Percentiles rank a stretch among this genome's conserved stretches.
Evolutionary conservation across 1,140 invertebrate species (phyloP).

Genomic region (Trichogramma pretiosum): DNA sequence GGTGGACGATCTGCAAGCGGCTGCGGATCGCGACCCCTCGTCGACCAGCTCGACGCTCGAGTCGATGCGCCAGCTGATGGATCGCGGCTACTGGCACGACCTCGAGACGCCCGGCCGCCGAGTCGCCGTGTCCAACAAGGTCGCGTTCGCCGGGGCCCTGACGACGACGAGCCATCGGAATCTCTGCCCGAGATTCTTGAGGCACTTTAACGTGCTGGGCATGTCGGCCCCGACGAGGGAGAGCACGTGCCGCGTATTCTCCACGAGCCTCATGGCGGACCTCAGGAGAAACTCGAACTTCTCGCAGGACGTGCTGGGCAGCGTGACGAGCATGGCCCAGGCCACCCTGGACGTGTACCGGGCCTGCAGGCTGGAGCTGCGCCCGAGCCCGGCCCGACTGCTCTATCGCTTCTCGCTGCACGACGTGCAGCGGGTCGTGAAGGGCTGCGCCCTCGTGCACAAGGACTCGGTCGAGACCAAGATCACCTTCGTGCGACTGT

Average conservation of each 20-base stretch:
- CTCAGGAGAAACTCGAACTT: slow-evolving; percentile 53
- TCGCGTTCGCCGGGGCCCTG: slow-evolving; percentile 52
- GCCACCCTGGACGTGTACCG: slow-evolving; percentile 56
- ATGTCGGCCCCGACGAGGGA: slow-evolving; percentile 54
- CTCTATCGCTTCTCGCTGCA: slow-evolving; percentile 61
- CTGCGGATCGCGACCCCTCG: too few species aligned
- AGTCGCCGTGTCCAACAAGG: slow-evolving; percentile 51
- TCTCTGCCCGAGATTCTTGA: slow-evolving; percentile 53
- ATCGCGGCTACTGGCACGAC: slow-evolving; percentile 56
- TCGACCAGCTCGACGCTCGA: slow-evolving; percentile 58
- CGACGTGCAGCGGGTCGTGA: slow-evolving; percentile 54
- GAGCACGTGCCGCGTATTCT: slow-evolving; percentile 56
- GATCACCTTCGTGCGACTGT: slow-evolving; percentile 47
- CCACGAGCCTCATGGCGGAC: slow-evolving; percentile 48
- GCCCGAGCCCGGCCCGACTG: slow-evolving; percentile 53
- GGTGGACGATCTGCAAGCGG: slow-evolving; percentile 62
- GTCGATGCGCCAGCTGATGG: slow-evolving; percentile 58
- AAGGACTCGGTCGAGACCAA: slow-evolving; percentile 56
- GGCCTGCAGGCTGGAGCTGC: slow-evolving; percentile 43
- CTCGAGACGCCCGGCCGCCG: slow-evolving; percentile 47
- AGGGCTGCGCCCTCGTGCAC: slow-evolving; percentile 54
- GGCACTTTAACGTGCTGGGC: slow-evolving; percentile 56
- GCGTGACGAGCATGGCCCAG: slow-evolving; percentile 51
- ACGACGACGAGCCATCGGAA: too few species aligned
- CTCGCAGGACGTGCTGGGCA: slow-evolving; percentile 49